These are phyloP conservation scores for Laterallus jamaicensis DNA, from an alignment of 2,113 vertebrate species.

Conservation along the genomic window DNA sequence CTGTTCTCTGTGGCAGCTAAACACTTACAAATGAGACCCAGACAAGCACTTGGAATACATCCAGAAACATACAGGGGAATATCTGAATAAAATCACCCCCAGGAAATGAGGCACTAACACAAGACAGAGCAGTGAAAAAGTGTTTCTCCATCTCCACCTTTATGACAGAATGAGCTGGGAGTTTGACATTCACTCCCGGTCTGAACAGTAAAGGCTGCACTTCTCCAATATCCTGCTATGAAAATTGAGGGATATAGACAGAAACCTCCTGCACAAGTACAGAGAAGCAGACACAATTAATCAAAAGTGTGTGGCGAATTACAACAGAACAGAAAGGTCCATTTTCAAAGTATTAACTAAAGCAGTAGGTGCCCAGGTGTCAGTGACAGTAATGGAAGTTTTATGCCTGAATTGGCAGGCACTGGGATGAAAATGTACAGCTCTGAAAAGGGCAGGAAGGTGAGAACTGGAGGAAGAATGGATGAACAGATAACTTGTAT, in stretches of 20 bases:
- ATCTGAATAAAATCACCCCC: background rate
- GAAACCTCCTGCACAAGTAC: background rate
- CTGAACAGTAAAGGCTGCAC: background rate
- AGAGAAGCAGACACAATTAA: background rate
- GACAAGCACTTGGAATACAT: background rate
- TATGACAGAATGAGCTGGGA: background rate
- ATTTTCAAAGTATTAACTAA: background rate
- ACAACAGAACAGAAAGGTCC: background rate
- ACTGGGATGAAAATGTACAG: background rate
- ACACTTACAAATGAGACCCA: background rate
- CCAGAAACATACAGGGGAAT: background rate
- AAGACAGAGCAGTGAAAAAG: background rate
- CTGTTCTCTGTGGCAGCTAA: background rate
- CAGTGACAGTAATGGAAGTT: background rate
- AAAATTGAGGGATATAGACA: background rate
- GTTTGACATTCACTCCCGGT: background rate
- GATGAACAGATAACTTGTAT: background rate
- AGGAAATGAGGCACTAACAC: background rate
- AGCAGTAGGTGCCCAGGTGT: background rate
- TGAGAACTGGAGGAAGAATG: background rate
- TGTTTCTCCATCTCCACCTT: background rate
- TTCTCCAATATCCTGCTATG: background rate
- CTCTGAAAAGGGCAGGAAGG: background rate
- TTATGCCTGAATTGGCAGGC: background rate
- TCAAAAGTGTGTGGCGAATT: background rate